A percentile compares a stretch with the other conserved stretches of the same genome.
phyloP scores from a whole-genome alignment of 2,888 invertebrate genomes.

The Harmothoe impar region DNA sequence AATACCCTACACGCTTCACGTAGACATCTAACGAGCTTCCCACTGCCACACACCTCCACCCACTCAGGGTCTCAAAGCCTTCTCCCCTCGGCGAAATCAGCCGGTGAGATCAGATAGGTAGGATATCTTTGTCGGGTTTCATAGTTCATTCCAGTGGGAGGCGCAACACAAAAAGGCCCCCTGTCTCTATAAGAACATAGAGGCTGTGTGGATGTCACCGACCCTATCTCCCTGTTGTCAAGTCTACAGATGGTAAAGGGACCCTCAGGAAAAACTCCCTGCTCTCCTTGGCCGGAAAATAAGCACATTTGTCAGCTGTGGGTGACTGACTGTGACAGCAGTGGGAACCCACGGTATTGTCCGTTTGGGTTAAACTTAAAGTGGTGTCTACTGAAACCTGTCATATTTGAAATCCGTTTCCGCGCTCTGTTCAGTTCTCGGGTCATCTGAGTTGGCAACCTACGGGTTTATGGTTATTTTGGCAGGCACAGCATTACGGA shows the following conservation, averaged over 20 bases:
- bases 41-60: background rate
- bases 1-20: background rate
- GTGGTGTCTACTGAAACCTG: background rate
- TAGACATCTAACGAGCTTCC: constrained; percentile 8
- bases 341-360: background rate
- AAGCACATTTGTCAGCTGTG: constrained; percentile 26
- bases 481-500: background rate
- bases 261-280: constrained; percentile 14
- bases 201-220: background rate
- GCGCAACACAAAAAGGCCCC: background rate
- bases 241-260: background rate
- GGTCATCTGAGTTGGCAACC: too few relatives aligned
- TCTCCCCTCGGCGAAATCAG: background rate
- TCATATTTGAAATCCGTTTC: background rate
- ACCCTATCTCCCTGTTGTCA: constrained; percentile 27
- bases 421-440: too few relatives aligned
- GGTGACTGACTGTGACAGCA: background rate
- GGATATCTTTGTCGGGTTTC: background rate
- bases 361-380: background rate
- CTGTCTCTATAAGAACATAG: background rate
- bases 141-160: background rate
- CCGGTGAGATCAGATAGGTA: constrained; percentile 4
- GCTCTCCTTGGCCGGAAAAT: background rate
- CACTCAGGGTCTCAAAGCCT: background rate
- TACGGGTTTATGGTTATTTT: constrained; percentile 6